Conservation (phyloP, 2,797 vertebrate species). For the Gadopsis marmoratus region DNA sequence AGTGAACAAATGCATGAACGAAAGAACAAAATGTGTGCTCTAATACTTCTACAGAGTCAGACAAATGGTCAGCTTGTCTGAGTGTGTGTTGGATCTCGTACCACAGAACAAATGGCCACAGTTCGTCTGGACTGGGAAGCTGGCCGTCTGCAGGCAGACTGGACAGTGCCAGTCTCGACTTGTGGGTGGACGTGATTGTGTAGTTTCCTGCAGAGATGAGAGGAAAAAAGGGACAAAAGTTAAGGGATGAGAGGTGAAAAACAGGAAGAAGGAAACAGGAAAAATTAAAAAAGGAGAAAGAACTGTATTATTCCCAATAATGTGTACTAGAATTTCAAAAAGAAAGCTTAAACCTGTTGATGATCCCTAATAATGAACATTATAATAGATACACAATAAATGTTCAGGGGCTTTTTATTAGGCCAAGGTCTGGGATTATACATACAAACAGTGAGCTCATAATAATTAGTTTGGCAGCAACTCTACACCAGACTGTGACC, state of each 20-base stretch:
- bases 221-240: background rate
- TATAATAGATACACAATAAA: background rate
- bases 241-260: background rate
- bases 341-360: background rate
- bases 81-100: conserved; percentile 58
- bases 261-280: background rate
- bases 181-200: conserved; percentile 60
- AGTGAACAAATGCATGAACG: background rate
- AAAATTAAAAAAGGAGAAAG: background rate
- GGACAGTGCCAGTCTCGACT: conserved; percentile 85
- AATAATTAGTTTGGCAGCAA: background rate
- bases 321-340: background rate
- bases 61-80: background rate
- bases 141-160: conserved; percentile 86
- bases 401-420: background rate
- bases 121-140: conserved; percentile 88
- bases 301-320: background rate
- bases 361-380: background rate
- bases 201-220: conserved; percentile 62
- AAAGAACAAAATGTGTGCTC: background rate
- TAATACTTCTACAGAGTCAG: background rate
- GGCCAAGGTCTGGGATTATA: background rate
- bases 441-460: conserved; percentile 5
- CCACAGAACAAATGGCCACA: conserved; percentile 91
- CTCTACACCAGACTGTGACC: conserved; percentile 23